These are phyloP conservation scores for Hypsopygia costalis DNA, from an alignment of 2,888 invertebrate species.

Conservation along the genomic window DNA sequence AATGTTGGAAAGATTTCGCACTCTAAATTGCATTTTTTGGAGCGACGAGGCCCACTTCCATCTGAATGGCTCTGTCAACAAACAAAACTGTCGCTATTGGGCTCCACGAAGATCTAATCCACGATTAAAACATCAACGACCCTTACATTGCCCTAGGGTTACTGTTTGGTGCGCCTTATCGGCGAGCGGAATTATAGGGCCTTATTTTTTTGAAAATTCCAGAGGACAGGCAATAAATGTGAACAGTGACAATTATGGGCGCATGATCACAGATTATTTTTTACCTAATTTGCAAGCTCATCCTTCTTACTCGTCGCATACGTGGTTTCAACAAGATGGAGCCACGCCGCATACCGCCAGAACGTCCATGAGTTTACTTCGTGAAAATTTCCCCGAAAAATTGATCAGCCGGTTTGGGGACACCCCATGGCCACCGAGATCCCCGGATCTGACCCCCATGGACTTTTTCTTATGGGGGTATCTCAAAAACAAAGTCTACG, in stretches of 20 bases:
- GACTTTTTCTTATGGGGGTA: conserved; percentile 19
- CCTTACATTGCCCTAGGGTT: conserved; percentile 20
- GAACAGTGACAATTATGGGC: conserved; percentile 16
- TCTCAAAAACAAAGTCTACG: conserved; percentile 15
- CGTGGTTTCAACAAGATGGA: conserved; percentile 22
- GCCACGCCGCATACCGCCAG: conserved; percentile 14
- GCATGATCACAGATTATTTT: conserved; percentile 22
- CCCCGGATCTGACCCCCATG: conserved; percentile 16
- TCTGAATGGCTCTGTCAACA: conserved; percentile 13
- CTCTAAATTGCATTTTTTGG: conserved; percentile 11
- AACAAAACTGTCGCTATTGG: conserved; percentile 12
- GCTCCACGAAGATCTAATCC: conserved; percentile 8
- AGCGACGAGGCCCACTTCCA: conserved; percentile 15
- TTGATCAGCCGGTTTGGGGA: conserved; percentile 2
- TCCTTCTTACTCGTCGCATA: conserved; percentile 16
- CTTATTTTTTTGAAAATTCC: conserved; percentile 23
- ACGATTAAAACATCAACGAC: conserved; percentile 20
- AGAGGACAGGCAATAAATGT: conserved; percentile 17
- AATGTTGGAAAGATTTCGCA: conserved; percentile 20
- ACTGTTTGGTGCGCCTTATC: conserved; percentile 26
- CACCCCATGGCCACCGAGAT: conserved; percentile 5
- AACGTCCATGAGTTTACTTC: not conserved
- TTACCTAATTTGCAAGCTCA: conserved; percentile 19
- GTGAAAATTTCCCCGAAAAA: not conserved
- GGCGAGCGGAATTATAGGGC: conserved; percentile 17